These are phyloP conservation scores for Coelopa pilipes DNA, from an alignment of 2,888 invertebrate genomes.

Conservation along the genomic window DNA sequence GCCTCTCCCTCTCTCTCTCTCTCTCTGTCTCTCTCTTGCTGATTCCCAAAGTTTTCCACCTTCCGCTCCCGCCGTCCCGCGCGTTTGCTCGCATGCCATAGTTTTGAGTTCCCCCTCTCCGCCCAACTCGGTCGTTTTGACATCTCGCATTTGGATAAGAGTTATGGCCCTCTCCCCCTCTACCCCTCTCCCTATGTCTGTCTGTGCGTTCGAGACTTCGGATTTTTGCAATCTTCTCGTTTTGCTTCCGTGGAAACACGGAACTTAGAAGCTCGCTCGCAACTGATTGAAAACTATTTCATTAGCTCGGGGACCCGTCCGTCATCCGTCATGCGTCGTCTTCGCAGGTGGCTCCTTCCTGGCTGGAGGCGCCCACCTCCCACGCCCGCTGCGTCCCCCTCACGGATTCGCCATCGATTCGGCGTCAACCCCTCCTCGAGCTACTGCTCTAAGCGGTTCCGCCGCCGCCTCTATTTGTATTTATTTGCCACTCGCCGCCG, in stretches of 20 bases:
- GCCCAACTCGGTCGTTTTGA: neutral
- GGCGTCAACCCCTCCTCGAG: too few relatives aligned
- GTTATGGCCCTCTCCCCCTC: neutral
- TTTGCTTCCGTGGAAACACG: too few relatives aligned
- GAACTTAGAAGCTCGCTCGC: neutral
- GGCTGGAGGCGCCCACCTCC: neutral
- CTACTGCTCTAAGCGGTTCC: too few relatives aligned
- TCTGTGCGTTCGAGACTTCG: neutral
- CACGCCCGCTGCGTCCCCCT: too few relatives aligned
- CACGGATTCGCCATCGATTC: too few relatives aligned
- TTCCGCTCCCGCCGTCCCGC: too few relatives aligned
- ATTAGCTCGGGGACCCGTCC: neutral
- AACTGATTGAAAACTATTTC: slow-evolving; percentile 10
- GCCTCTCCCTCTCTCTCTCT: neutral
- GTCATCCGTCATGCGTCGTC: too few relatives aligned
- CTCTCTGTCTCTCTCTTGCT: neutral
- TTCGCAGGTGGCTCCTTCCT: neutral
- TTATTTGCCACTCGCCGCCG: too few relatives aligned
- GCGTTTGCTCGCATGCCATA: too few relatives aligned
- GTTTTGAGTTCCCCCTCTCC: too few relatives aligned
- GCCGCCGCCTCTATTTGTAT: too few relatives aligned
- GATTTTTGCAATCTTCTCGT: too few relatives aligned
- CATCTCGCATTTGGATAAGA: slow-evolving; percentile 1
- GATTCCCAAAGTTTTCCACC: neutral
- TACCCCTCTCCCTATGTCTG: neutral